These are phyloP conservation scores for Oreochromis niloticus DNA, from an alignment of 2,113 vertebrate species.

Conservation along the genomic window DNA sequence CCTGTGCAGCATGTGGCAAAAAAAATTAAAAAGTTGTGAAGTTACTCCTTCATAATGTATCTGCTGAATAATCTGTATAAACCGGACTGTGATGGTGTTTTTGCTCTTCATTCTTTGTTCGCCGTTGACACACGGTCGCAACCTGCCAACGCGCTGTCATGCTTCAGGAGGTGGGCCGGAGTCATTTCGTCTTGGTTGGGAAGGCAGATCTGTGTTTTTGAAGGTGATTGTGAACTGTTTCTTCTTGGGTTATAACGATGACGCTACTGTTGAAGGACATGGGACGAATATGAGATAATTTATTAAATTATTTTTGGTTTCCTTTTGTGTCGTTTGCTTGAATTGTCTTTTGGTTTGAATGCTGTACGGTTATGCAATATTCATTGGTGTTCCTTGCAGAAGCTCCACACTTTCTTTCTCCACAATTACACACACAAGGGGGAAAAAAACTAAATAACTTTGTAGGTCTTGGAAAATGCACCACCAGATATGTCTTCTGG, in stretches of 20 bases:
- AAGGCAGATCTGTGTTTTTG: conserved; percentile 36
- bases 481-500: neutral
- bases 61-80: neutral
- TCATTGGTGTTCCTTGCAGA: neutral
- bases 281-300: conserved; percentile 67
- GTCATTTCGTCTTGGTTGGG: neutral
- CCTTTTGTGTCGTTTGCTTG: neutral
- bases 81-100: neutral
- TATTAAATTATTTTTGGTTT: conserved; percentile 61
- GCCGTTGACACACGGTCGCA: neutral
- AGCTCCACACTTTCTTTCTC: neutral
- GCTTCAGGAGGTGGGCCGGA: neutral
- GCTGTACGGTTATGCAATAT: neutral
- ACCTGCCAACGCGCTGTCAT: neutral
- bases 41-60: neutral
- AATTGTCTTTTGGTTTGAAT: neutral
- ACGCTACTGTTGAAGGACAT: conserved; percentile 42
- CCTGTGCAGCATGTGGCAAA: neutral
- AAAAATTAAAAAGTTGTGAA: neutral
- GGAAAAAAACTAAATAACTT: neutral
- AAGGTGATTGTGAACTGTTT: conserved; percentile 47
- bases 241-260: conserved; percentile 14
- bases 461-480: neutral
- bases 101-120: neutral
- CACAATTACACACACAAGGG: neutral